These are phyloP conservation scores for Ormia ochracea DNA, from an alignment of 2,888 invertebrate species.

Conservation along the genomic window DNA sequence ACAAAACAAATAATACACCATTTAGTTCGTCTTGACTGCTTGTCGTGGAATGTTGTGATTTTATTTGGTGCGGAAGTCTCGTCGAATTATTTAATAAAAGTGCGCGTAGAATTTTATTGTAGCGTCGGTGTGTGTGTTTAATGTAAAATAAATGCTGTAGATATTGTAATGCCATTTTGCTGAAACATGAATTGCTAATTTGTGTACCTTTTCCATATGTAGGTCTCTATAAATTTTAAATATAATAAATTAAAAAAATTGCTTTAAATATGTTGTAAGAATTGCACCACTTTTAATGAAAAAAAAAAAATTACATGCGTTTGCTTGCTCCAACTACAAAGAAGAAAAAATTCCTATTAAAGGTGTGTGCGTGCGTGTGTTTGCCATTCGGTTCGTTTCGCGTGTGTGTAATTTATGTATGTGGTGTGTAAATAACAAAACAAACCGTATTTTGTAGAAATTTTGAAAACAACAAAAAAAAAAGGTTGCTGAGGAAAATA, in stretches of 20 bases:
- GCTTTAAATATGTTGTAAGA: not conserved
- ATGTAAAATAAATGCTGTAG: slow-evolving; percentile 1
- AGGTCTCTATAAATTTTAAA: too few species aligned
- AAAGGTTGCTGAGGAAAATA: not conserved
- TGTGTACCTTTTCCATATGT: not conserved
- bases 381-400: not conserved
- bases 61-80: not conserved
- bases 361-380: slow-evolving; percentile 6
- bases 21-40: slow-evolving; percentile 59
- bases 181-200: not conserved
- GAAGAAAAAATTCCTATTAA: not conserved
- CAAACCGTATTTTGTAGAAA: slow-evolving; percentile 26
- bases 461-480: slow-evolving; percentile 21
- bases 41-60: slow-evolving; percentile 49
- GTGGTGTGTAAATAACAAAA: slow-evolving; percentile 22
- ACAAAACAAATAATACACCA: slow-evolving; percentile 55
- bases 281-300: not conserved
- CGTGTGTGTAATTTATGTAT: slow-evolving; percentile 1
- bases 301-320: slow-evolving; percentile 5
- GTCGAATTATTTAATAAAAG: not conserved
- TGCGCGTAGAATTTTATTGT: slow-evolving; percentile 30
- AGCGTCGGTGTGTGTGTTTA: slow-evolving; percentile 16
- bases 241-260: not conserved
- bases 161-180: not conserved
- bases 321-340: not conserved